A percentile compares a stretch with the other conserved stretches of the same genome.
Conservation (phyloP, 2,113 vertebrate genomes). For the Neofelis nebulosa region DNA sequence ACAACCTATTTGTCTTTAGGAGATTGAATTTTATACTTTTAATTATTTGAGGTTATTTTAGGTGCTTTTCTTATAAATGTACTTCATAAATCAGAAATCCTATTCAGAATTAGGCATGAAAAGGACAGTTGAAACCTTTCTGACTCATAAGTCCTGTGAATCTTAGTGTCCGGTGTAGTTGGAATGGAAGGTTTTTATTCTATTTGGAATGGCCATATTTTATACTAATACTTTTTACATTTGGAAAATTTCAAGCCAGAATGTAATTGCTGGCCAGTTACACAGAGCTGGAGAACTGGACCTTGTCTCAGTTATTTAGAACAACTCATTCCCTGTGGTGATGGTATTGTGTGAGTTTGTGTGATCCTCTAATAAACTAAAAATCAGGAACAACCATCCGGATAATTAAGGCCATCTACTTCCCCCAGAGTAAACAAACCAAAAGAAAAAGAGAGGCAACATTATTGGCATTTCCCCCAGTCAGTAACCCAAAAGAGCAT, state of each 20-base stretch:
- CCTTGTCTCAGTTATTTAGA: background rate
- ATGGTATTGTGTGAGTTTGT: background rate
- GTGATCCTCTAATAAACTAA: background rate
- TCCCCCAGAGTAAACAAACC: background rate
- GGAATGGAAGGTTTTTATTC: background rate
- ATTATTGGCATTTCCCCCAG: background rate
- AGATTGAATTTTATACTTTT: slow-evolving; percentile 61
- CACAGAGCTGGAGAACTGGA: background rate
- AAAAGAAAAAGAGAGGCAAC: background rate
- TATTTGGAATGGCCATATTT: background rate
- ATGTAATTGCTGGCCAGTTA: background rate
- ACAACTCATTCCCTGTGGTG: background rate
- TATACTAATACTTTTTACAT: background rate
- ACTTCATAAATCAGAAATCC: slow-evolving; percentile 46
- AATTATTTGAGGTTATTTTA: slow-evolving; percentile 59
- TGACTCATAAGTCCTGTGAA: background rate
- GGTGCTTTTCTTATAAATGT: slow-evolving; percentile 26
- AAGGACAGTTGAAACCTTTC: background rate
- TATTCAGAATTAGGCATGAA: background rate
- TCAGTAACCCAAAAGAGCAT: background rate
- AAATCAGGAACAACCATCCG: background rate
- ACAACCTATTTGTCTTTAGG: slow-evolving; percentile 63
- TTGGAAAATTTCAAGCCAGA: background rate
- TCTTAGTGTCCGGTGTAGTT: background rate
- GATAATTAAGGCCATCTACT: background rate